These are phyloP conservation scores for Grus americana DNA, from an alignment of 2,113 vertebrate genomes.

Conservation along the genomic window DNA sequence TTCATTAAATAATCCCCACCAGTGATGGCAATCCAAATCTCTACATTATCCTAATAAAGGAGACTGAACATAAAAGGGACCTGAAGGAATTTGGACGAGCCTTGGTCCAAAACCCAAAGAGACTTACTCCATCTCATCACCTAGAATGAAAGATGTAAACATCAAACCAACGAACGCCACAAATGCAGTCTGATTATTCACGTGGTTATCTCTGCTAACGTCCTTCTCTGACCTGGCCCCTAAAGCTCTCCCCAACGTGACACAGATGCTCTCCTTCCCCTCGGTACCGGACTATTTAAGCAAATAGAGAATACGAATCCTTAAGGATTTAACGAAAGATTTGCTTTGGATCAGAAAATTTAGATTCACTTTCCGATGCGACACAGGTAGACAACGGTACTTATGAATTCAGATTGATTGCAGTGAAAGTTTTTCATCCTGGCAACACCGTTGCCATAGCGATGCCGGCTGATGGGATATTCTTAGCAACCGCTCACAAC, in stretches of 20 bases:
- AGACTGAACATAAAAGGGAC: background rate
- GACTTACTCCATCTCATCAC: background rate
- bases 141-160: background rate
- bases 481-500: slow-evolving; percentile 77
- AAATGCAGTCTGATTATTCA: background rate
- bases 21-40: background rate
- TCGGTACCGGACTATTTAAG: background rate
- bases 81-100: background rate
- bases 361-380: background rate
- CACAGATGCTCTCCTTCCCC: background rate
- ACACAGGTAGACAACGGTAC: slow-evolving; percentile 34
- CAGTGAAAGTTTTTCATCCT: slow-evolving; percentile 61
- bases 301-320: rapidly evolving
- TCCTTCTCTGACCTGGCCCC: background rate
- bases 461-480: slow-evolving; percentile 64
- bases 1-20: background rate
- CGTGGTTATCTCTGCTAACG: background rate
- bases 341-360: background rate
- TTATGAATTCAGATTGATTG: slow-evolving; percentile 35
- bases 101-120: background rate
- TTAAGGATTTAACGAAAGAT: background rate
- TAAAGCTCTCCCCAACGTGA: background rate
- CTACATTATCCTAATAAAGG: background rate
- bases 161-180: background rate
- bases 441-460: slow-evolving; percentile 78